These are phyloP conservation scores for Rhagoletis zephyria DNA, from an alignment of 1,140 invertebrate genomes.

Conservation along the genomic window DNA sequence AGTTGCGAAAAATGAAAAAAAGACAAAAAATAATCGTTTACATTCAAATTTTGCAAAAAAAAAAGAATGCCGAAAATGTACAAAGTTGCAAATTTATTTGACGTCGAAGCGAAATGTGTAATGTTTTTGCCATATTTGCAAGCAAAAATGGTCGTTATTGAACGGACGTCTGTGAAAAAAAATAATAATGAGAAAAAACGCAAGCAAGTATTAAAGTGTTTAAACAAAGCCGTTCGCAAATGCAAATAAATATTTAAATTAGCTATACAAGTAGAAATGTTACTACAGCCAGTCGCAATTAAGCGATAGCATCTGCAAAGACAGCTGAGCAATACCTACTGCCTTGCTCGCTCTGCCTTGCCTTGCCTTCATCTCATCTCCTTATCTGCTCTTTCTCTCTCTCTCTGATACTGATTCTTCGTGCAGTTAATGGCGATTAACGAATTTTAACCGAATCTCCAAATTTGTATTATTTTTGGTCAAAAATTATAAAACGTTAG, in stretches of 20 bases:
- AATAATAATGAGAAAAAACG: neutral
- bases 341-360: too few species aligned
- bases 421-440: neutral
- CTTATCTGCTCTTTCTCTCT: neutral
- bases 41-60: neutral
- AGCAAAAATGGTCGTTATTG: neutral
- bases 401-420: neutral
- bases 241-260: neutral
- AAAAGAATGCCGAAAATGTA: neutral
- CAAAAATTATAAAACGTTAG: conserved; percentile 11
- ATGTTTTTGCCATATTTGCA: neutral
- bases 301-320: neutral
- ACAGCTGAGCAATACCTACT: too few species aligned
- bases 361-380: too few species aligned
- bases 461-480: neutral
- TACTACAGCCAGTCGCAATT: neutral
- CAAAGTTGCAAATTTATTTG: neutral
- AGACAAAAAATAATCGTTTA: neutral
- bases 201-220: neutral
- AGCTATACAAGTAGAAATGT: neutral
- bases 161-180: neutral
- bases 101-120: neutral
- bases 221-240: neutral
- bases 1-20: neutral
- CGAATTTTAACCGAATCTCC: neutral